Percentiles rank a stretch among this genome's conserved stretches.
Evolutionary conservation across 2,888 invertebrate species (phyloP).

Genomic region (Cheilosia soror): DNA sequence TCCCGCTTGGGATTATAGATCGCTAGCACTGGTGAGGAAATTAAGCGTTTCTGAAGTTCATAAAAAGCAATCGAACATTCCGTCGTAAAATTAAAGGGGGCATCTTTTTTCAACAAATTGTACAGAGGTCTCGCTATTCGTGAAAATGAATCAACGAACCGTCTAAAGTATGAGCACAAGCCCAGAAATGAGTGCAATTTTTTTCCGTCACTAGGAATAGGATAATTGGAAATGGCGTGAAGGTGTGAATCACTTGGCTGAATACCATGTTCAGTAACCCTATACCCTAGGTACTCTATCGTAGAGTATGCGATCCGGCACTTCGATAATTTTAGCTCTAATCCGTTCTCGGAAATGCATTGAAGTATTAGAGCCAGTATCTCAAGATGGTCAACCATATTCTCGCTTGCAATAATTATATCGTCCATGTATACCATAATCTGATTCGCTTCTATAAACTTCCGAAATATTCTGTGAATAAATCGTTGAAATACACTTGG

Average conservation of each 20-base stretch:
- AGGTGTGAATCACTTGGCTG: background rate
- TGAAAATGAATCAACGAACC: background rate
- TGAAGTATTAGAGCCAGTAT: background rate
- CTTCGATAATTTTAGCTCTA: constrained; percentile 22
- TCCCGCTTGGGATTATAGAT: constrained; percentile 76
- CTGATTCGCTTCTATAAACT: background rate
- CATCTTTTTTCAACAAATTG: background rate
- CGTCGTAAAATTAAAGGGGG: background rate
- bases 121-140: background rate
- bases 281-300: constrained; percentile 62
- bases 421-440: constrained; percentile 23
- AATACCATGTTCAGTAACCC: constrained; percentile 1
- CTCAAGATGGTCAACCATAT: background rate
- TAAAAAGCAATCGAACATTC: background rate
- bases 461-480: background rate
- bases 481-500: constrained; percentile 15
- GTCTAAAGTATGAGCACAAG: background rate
- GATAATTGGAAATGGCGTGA: constrained; percentile 31
- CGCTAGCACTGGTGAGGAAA: constrained; percentile 68
- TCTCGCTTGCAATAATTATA: constrained; percentile 3
- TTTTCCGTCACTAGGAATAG: constrained; percentile 35
- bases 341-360: background rate
- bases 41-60: background rate
- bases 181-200: constrained; percentile 41
- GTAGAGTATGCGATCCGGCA: constrained; percentile 41